Conservation (phyloP, 2,888 invertebrate species). For the Xanthorhoe designata region DNA sequence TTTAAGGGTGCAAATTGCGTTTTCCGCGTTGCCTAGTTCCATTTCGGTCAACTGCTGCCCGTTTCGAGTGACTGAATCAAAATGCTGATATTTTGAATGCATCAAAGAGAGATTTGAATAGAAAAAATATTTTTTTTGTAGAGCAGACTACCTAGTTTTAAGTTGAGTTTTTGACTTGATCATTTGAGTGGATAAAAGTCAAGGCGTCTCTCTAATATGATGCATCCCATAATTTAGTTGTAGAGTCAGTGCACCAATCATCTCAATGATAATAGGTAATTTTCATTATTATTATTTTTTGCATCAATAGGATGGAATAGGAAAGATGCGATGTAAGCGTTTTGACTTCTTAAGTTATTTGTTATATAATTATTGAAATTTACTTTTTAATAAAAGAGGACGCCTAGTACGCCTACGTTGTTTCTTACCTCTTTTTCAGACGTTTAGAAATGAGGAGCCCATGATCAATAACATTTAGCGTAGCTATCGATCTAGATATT, state of each 20-base stretch:
- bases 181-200: too few species aligned
- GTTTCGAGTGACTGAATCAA: slow-evolving; percentile 35
- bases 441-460: not conserved
- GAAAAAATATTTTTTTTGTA: not conserved
- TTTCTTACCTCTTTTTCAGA: not conserved
- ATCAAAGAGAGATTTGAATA: not conserved
- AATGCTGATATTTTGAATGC: slow-evolving; percentile 17
- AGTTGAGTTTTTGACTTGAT: not conserved
- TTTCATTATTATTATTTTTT: too few species aligned
- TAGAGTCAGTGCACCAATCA: too few species aligned
- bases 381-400: too few species aligned
- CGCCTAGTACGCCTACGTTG: not conserved
- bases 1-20: slow-evolving; percentile 51
- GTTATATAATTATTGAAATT: too few species aligned
- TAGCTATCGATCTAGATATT: slow-evolving; percentile 10
- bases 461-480: not conserved
- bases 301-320: too few species aligned
- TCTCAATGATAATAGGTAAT: too few species aligned
- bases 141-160: not conserved
- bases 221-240: too few species aligned
- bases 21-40: slow-evolving; percentile 51
- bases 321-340: too few species aligned
- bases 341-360: too few species aligned
- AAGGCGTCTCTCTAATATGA: too few species aligned
- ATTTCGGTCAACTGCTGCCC: slow-evolving; percentile 52